Conservation (phyloP, 2,113 vertebrate genomes). For the Megalops atlanticus region DNA sequence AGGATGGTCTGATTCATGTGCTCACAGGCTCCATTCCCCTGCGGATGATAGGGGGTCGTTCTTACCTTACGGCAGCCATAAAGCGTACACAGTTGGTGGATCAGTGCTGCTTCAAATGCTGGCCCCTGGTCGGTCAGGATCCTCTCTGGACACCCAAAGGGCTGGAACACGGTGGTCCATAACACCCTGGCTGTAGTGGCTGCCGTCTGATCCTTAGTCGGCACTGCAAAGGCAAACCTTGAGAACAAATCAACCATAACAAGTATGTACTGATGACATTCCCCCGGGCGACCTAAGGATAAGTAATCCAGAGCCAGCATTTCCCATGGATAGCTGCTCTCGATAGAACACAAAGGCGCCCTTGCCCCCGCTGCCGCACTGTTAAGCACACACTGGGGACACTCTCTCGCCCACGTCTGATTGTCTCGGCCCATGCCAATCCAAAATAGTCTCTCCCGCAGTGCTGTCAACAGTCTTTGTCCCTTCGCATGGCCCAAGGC, state of each 20-base stretch:
- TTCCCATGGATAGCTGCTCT: not conserved
- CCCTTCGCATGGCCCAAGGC: not conserved
- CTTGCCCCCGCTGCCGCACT: not conserved
- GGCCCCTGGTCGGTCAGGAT: not conserved
- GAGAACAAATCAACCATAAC: not conserved
- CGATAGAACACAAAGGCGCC: not conserved
- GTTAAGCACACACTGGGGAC: not conserved
- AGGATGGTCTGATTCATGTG: not conserved
- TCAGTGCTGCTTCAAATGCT: not conserved
- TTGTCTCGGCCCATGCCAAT: not conserved
- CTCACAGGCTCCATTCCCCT: constrained; percentile 1
- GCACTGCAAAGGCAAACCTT: not conserved
- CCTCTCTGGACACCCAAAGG: not conserved
- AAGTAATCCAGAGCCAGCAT: not conserved
- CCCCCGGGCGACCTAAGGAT: not conserved
- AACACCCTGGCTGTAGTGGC: not conserved
- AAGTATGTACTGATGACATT: not conserved
- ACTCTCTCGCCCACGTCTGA: not conserved
- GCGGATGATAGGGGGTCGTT: not conserved
- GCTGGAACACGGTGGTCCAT: not conserved
- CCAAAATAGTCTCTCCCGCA: not conserved
- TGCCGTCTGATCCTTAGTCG: not conserved
- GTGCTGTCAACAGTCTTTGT: not conserved
- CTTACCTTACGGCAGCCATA: not conserved
- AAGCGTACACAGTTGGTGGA: not conserved